Evolutionary conservation across 2,888 invertebrate species (phyloP).

Genomic region (Philhelius pedissequus): DNA sequence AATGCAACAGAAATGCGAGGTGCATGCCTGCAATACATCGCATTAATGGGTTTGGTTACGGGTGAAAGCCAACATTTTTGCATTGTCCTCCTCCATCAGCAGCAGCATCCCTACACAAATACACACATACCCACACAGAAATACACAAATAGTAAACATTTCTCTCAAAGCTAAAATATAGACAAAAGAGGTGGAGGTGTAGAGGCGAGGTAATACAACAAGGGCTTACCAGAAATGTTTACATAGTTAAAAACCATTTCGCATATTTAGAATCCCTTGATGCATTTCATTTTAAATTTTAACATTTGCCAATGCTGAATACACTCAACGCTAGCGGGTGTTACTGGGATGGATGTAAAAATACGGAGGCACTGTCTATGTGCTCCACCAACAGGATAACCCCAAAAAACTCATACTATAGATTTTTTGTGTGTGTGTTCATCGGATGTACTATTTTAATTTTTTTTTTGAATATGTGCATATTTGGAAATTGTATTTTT

Average conservation of each 20-base stretch:
- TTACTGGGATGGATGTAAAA: not conserved
- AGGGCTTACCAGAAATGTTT: conserved; percentile 65
- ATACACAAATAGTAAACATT: not conserved
- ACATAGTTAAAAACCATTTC: conserved; percentile 67
- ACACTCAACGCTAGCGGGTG: not conserved
- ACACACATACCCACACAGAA: not conserved
- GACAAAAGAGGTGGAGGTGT: not conserved
- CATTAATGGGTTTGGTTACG: conserved; percentile 66
- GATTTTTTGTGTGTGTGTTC: not conserved
- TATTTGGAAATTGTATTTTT: not conserved
- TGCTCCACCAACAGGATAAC: not conserved
- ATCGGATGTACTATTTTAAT: not conserved
- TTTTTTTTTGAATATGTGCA: not conserved
- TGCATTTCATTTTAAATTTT: conserved; percentile 65
- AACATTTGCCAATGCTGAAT: conserved; percentile 54
- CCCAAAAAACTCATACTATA: not conserved
- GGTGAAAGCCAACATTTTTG: conserved; percentile 59
- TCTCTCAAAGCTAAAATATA: not conserved
- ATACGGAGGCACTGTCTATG: not conserved
- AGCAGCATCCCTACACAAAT: not conserved
- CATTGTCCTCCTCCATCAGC: not conserved
- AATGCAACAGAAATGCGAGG: conserved; percentile 54
- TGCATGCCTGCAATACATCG: conserved; percentile 64
- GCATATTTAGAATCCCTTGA: conserved; percentile 66
- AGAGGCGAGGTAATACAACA: conserved; percentile 45